Conservation (phyloP, 2,888 invertebrate genomes). For the Drosophila setosimentum region DNA sequence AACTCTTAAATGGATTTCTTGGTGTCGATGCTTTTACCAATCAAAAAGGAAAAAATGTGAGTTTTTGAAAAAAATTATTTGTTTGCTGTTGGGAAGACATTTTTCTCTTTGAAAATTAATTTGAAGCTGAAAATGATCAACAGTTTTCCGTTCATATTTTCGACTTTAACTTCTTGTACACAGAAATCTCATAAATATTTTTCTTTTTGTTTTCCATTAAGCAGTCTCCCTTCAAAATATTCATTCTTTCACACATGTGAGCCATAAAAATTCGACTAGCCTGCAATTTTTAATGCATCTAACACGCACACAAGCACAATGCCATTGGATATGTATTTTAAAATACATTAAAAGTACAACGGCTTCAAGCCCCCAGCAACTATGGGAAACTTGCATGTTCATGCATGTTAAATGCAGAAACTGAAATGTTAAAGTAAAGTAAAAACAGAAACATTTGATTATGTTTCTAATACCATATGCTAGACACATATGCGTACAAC, state of each 20-base stretch:
- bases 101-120: background rate
- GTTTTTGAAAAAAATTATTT: background rate
- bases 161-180: background rate
- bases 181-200: constrained; percentile 5
- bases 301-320: constrained; percentile 4
- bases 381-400: constrained; percentile 29
- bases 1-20: background rate
- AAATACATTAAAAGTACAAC: constrained; percentile 32
- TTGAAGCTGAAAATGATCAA: background rate
- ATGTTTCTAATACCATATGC: constrained; percentile 47
- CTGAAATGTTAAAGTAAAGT: constrained; percentile 34
- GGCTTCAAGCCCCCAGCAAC: constrained; percentile 22
- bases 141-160: background rate
- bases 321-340: constrained; percentile 13
- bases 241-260: constrained; percentile 20
- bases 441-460: constrained; percentile 61
- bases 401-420: constrained; percentile 29
- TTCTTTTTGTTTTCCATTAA: background rate
- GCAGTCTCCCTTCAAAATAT: background rate
- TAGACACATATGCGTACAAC: background rate
- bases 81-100: background rate
- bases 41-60: background rate
- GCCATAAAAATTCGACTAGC: constrained; percentile 20
- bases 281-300: constrained; percentile 9
- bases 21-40: background rate